Evolutionary conservation across 2,113 vertebrate genomes (phyloP).

Genomic region (Chionis minor): DNA sequence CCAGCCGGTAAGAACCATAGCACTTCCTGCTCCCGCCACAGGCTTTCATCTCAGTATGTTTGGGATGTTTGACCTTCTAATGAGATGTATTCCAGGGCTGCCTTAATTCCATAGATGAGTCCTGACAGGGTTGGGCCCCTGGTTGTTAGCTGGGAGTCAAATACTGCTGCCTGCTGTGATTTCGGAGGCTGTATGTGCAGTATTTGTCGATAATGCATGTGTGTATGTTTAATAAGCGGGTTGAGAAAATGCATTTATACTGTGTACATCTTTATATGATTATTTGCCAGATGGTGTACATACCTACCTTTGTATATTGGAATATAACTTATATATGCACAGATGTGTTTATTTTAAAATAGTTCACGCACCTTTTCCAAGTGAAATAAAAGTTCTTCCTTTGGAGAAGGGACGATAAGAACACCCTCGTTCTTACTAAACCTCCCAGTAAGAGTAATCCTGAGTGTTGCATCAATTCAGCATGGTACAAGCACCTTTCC

Average conservation of each 20-base stretch:
- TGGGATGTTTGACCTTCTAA: not conserved
- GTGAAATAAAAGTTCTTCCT: not conserved
- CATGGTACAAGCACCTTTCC: not conserved
- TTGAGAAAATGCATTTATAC: not conserved
- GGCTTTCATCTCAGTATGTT: not conserved
- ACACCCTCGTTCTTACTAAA: not conserved
- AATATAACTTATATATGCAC: not conserved
- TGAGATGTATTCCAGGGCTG: not conserved
- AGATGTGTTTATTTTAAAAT: not conserved
- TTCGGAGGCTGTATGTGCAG: not conserved
- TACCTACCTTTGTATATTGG: not conserved
- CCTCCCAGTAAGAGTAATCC: not conserved
- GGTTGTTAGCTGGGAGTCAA: not conserved
- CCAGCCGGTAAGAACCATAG: conserved; percentile 86
- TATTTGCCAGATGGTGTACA: not conserved
- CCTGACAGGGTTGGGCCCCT: not conserved
- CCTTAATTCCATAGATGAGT: not conserved
- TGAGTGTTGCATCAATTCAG: not conserved
- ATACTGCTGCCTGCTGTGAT: not conserved
- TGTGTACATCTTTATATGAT: not conserved
- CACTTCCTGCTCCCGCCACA: not conserved
- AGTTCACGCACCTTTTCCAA: not conserved
- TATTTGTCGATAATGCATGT: not conserved
- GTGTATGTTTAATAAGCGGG: not conserved
- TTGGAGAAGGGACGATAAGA: not conserved